Percentiles rank a stretch among this genome's conserved stretches.
phyloP scores from a whole-genome alignment of 2,797 vertebrate species.

The Falco peregrinus region DNA sequence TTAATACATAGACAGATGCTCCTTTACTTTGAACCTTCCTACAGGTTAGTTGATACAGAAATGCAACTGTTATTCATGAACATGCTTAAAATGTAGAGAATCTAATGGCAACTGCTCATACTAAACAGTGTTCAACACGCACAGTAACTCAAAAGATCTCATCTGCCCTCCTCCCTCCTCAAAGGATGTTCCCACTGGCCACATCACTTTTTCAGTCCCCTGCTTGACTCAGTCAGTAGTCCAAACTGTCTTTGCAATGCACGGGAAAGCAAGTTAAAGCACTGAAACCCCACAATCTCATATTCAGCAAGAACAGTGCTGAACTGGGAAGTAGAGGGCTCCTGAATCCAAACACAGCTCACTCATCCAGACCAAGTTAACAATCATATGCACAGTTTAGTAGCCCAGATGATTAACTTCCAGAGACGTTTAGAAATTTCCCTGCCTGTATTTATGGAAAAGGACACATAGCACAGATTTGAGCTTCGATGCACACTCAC shows the following conservation, averaged over 20 bases:
- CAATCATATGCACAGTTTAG: background rate
- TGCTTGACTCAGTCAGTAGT: background rate
- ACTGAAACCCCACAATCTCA: background rate
- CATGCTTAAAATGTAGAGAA: background rate
- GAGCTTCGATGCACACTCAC: background rate
- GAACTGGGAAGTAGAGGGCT: background rate
- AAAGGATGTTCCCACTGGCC: background rate
- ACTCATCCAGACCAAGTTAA: background rate
- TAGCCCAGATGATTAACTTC: background rate
- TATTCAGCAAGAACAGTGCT: background rate
- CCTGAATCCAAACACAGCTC: background rate
- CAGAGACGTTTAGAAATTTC: background rate
- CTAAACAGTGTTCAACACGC: background rate
- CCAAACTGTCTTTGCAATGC: background rate
- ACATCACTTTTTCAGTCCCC: background rate
- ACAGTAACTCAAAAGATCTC: background rate
- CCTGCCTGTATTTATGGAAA: background rate
- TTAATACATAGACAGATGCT: background rate
- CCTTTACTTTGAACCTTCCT: background rate
- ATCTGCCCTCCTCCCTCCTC: background rate
- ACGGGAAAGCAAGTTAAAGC: background rate
- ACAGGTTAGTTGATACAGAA: background rate
- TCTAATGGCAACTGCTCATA: background rate
- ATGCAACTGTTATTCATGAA: background rate
- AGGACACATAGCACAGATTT: background rate